Evolutionary conservation across 2,888 invertebrate genomes (phyloP).

Genomic region (Acanthacorydalis orientalis): DNA sequence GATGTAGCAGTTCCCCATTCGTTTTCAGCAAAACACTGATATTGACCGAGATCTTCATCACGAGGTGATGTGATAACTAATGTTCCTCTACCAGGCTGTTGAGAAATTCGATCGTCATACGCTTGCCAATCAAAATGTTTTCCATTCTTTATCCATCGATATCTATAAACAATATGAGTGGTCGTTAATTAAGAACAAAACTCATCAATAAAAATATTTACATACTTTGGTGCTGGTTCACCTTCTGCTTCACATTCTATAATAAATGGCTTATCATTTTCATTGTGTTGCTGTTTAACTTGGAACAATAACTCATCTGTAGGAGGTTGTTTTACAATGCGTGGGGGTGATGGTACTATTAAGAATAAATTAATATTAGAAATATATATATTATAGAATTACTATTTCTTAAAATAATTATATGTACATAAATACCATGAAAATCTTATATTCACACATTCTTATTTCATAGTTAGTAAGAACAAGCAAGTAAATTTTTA

Average conservation of each 20-base stretch:
- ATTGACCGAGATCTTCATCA: constrained; percentile 85
- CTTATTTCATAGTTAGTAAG: too few species aligned
- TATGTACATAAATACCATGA: too few species aligned
- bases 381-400: too few species aligned
- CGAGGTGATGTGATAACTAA: constrained; percentile 77
- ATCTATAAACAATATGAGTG: constrained; percentile 32
- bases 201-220: background rate
- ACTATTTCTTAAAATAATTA: too few species aligned
- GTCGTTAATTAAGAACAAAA: background rate
- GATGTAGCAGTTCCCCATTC: constrained; percentile 88
- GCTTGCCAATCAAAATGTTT: constrained; percentile 87
- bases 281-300: constrained; percentile 64
- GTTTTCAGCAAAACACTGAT: constrained; percentile 90
- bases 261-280: constrained; percentile 84
- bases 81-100: constrained; percentile 87
- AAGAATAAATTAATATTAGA: background rate
- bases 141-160: constrained; percentile 91
- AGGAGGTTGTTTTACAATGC: constrained; percentile 83
- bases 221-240: constrained; percentile 84
- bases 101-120: constrained; percentile 86
- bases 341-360: constrained; percentile 74
- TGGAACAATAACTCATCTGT: constrained; percentile 82
- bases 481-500: too few species aligned
- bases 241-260: constrained; percentile 95
- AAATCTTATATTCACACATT: too few species aligned